Conservation (phyloP, 2,113 vertebrate genomes). For the Sinocyclocheilus anshuiensis region DNA sequence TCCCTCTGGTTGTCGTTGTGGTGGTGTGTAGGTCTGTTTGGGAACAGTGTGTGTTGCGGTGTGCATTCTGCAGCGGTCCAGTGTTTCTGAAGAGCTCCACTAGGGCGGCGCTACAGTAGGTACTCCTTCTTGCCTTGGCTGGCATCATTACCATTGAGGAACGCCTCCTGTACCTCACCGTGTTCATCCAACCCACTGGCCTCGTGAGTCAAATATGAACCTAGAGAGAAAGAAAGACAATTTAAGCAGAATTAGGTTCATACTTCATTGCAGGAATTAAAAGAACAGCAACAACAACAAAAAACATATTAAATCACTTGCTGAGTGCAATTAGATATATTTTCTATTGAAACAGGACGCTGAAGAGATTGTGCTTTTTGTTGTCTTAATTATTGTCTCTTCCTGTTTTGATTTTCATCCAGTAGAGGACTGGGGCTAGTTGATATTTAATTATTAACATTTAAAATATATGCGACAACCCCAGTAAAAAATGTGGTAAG, state of each 20-base stretch:
- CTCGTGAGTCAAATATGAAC: constrained; percentile 92
- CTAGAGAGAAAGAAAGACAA: constrained; percentile 64
- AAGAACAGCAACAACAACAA: too few species aligned
- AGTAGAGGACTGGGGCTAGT: too few species aligned
- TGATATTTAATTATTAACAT: too few species aligned
- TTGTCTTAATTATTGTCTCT: too few species aligned
- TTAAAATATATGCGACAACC: too few species aligned
- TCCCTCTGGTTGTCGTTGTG: constrained; percentile 45
- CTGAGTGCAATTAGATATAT: too few species aligned
- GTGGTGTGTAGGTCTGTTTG: constrained; percentile 59
- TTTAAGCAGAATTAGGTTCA: background rate
- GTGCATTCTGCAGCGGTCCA: constrained; percentile 43
- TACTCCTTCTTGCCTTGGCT: constrained; percentile 94
- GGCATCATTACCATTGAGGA: constrained; percentile 89
- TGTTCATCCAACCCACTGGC: constrained; percentile 92
- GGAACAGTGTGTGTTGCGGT: constrained; percentile 57
- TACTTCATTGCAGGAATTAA: background rate
- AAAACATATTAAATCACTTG: too few species aligned
- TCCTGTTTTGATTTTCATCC: too few species aligned
- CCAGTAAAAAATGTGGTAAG: too few species aligned
- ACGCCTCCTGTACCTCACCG: constrained; percentile 91
- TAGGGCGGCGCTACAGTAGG: constrained; percentile 82
- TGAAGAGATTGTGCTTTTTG: too few species aligned
- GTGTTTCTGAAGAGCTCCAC: constrained; percentile 55
- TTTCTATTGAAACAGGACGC: too few species aligned